Base-by-base conservation (phyloP, 2,888 invertebrate species). In the Bellardia pandia region DNA sequence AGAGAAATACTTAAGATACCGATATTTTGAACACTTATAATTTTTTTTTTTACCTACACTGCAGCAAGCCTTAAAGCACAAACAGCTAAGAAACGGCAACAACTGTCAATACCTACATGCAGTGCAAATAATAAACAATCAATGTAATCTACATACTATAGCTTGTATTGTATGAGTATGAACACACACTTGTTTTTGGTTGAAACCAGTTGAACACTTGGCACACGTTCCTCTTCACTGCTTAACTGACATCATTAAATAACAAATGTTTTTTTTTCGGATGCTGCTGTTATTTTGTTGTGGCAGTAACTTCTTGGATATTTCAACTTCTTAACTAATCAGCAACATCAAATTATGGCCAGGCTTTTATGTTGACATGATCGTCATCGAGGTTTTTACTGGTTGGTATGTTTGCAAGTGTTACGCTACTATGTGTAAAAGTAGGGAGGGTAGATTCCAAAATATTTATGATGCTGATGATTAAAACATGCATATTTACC, bases 161-260 rank as follows among this genome's bases (percentile, higher is more conserved):
- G 40, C 40, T 68, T 48, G n/a, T n/a, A 16, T 66, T 13, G 37
- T 66, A 58, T n/a, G 23, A 64, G 6, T 37, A 2, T 2, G 37
- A 37, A 6, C 37, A 53, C 58, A 51, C 51, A 45, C 45, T 45
- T 3, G 3, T 13, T 45, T 60, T 30, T 60, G 60, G 60, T 60
- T 60, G 42, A 83, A 90, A 90, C 90, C 89, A 89, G 91, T 91
- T 90, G 87, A 89, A 89, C 90, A 90, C 90, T 90, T 90, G 90
- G 89, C 90, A 90, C 89, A 89, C 86, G 89, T 88, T 86, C 86
- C 11, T 62, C 82, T 71, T 64, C 84, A 23, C 64, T 58, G 56
- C 66, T 62, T 51, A 42, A 51, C 14, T 74, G 48, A 60, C 86
- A 86, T 69, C 78, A 76, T 74, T 84, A 85, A 69, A 68, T 62